Evolutionary conservation across 2,888 invertebrate genomes (phyloP), one percentile per base, ranked within the genome.

Genomic region (Poecilobothrus nobilitatus): DNA sequence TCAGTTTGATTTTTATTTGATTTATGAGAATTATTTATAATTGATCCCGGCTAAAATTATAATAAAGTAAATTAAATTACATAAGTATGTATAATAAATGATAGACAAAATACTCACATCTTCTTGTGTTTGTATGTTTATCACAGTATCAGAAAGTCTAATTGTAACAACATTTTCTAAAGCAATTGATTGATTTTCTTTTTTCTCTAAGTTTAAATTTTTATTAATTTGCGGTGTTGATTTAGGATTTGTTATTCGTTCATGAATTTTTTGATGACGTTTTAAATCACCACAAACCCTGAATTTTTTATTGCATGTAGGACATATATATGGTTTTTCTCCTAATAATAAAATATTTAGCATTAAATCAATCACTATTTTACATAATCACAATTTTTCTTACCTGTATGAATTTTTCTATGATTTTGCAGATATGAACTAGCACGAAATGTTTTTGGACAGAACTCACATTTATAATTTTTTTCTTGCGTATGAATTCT

Each of bases 401-500:
- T 76, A 87, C 91, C 94, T 21, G 94, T 94, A 76, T 94, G 94
- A 69, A 92, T 92, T 72, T 92, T 84, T 74, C 92, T 86, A 80
- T 95, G 94, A 75, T 89, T 91, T 75, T 91, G 89, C 12, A 94
- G 80, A 82, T 94, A 94, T 8, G 91, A 92, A 66, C 92, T 91
- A 12, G 94, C 93, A 63, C 94, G 84, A 83, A 95, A 95, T 27
- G 88, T 87, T 81, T 93, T 94, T 71, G 85, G 85, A 78, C 94
- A 95, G 78, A 86, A 91, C 73, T 92, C 91, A 78, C 94, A 95
- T 74, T 89, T 88, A 81, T 94, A 94, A 82, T 94, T 93, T 68
- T 89, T 85, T 78, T 95, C 94, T 12, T 92, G 91, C 0, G 93
- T 94, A 80, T 94, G 94, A 66, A 94, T 93, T 68, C 93, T 85